Percentiles rank a stretch among this genome's conserved stretches.
Evolutionary conservation across 2,797 vertebrate species (phyloP).

Genomic region (Knipowitschia caucasica): DNA sequence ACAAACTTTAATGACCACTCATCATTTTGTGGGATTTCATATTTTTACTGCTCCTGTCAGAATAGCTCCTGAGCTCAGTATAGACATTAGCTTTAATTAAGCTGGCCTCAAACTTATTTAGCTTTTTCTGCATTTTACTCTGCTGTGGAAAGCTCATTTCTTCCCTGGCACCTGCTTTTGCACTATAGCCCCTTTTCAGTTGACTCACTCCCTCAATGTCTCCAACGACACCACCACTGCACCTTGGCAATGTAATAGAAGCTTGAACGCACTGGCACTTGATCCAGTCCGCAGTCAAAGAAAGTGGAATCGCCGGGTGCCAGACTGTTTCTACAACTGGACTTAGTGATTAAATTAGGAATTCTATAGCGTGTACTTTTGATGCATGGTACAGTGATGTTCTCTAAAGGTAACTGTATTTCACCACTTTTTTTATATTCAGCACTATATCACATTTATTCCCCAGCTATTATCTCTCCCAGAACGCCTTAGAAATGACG

Average conservation of each 20-base stretch:
- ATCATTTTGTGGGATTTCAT: slow-evolving; percentile 56
- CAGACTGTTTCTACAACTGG: slow-evolving; percentile 37
- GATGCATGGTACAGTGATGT: slow-evolving; percentile 52
- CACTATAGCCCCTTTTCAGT: slow-evolving; percentile 8
- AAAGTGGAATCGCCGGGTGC: slow-evolving; percentile 52
- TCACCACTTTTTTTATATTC: slow-evolving; percentile 57
- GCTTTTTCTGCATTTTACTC: slow-evolving; percentile 47
- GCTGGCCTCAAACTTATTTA: slow-evolving; percentile 52
- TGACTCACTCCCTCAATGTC: slow-evolving; percentile 20
- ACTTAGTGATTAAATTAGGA: slow-evolving; percentile 69
- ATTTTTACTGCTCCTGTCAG: slow-evolving; percentile 46
- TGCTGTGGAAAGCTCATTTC: slow-evolving; percentile 23
- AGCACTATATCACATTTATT: slow-evolving; percentile 59
- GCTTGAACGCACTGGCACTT: slow-evolving; percentile 44
- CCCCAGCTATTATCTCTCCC: slow-evolving; percentile 35
- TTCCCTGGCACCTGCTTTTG: slow-evolving; percentile 20
- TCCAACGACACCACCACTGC: slow-evolving; percentile 17
- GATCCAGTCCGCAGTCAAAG: slow-evolving; percentile 20
- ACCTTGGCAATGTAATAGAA: slow-evolving; percentile 64
- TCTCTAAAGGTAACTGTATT: slow-evolving; percentile 55
- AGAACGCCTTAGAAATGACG: slow-evolving; percentile 32
- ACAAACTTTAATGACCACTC: slow-evolving; percentile 25
- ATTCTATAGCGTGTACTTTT: slow-evolving; percentile 45
- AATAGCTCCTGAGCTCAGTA: slow-evolving; percentile 42
- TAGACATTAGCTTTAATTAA: slow-evolving; percentile 64